Evolutionary conservation across 2,888 invertebrate genomes (phyloP).

Genomic region (Dione vanillae): DNA sequence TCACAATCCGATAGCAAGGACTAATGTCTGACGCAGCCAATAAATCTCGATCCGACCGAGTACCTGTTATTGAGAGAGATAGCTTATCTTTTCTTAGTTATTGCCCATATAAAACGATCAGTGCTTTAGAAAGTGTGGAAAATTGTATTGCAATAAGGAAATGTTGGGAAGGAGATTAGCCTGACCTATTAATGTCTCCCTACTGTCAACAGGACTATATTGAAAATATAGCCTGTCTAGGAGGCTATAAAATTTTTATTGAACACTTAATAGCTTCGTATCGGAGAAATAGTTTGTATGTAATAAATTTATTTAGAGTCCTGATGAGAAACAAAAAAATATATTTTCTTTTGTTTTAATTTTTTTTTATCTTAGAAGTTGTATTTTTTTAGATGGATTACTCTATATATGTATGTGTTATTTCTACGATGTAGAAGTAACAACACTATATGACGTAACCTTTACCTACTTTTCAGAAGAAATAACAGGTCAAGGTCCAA

Average conservation of each 20-base stretch:
- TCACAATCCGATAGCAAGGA: slow-evolving; percentile 54
- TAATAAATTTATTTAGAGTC: no score
- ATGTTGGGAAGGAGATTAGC: slow-evolving; percentile 39
- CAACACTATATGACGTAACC: background rate
- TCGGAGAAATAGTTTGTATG: no score
- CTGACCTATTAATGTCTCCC: slow-evolving; percentile 39
- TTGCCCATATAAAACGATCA: slow-evolving; percentile 51
- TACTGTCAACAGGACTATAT: background rate
- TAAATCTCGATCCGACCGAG: slow-evolving; percentile 52
- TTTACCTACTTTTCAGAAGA: slow-evolving; percentile 21
- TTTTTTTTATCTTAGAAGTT: no score
- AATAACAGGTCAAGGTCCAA: slow-evolving; percentile 60
- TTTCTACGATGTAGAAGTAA: no score
- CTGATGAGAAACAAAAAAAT: no score
- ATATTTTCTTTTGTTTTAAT: background rate
- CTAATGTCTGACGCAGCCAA: slow-evolving; percentile 53
- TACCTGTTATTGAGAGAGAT: slow-evolving; percentile 54
- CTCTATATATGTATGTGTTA: no score
- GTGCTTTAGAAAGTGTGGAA: slow-evolving; percentile 48
- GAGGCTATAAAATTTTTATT: background rate
- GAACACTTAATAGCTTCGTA: no score
- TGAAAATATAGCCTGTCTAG: background rate
- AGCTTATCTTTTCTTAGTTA: slow-evolving; percentile 54
- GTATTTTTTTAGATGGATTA: no score
- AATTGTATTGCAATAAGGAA: slow-evolving; percentile 46